These are phyloP conservation scores for Cristatella mucedo DNA, from an alignment of 2,888 invertebrate species.

Conservation along the genomic window DNA sequence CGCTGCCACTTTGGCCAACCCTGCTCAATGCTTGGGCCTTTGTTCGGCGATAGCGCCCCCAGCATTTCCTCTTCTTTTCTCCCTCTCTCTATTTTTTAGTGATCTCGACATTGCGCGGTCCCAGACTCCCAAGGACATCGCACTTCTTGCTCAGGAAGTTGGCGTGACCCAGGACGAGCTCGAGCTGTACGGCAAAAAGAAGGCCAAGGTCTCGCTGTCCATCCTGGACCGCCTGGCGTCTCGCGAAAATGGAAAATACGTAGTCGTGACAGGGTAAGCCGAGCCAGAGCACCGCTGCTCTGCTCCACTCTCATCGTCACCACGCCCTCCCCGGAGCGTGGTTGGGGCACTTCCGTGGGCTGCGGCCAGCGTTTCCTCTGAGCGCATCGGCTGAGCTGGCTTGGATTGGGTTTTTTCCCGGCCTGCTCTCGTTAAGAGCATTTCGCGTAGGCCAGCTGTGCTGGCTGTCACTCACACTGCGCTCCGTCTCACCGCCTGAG, in stretches of 20 bases:
- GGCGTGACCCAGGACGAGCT: slow-evolving; percentile 64
- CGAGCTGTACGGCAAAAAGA: slow-evolving; percentile 75
- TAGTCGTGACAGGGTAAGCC: slow-evolving; percentile 78
- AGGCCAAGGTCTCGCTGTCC: slow-evolving; percentile 75
- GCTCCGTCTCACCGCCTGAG: not conserved
- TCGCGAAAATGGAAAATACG: slow-evolving; percentile 65
- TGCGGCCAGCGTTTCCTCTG: no score
- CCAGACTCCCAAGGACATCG: slow-evolving; percentile 71
- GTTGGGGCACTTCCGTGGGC: no score
- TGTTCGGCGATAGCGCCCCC: no score
- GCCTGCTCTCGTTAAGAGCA: no score
- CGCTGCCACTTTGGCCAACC: no score
- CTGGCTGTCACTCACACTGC: not conserved
- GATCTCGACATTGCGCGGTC: slow-evolving; percentile 78
- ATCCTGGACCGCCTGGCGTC: slow-evolving; percentile 57
- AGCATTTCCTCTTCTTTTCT: no score
- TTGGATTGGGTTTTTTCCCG: not conserved
- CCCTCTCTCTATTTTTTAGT: no score
- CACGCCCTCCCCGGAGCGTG: not conserved
- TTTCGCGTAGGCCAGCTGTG: not conserved
- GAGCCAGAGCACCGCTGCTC: no score
- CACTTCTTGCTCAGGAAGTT: slow-evolving; percentile 61
- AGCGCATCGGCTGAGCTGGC: no score
- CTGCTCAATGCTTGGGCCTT: no score
- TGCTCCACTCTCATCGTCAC: not conserved